phyloP scores from a whole-genome alignment of 1,140 invertebrate species.

The Melitaea cinxia region DNA sequence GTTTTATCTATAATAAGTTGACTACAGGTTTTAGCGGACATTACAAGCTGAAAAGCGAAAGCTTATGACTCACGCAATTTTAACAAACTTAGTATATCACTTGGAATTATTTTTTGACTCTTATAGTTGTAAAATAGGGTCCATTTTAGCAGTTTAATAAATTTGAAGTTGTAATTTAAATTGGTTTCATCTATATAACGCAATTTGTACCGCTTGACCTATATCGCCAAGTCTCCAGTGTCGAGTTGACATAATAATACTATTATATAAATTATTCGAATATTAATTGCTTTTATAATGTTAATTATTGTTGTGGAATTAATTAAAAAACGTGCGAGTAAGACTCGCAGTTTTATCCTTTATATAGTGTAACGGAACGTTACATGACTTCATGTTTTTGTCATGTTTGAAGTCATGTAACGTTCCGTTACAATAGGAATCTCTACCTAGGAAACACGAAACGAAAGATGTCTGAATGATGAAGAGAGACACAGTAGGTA shows the following conservation, averaged over 20 bases:
- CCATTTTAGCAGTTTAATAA: not conserved
- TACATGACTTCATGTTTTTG: too few species aligned
- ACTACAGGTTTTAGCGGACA: slow-evolving; percentile 21
- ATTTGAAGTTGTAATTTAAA: not conserved
- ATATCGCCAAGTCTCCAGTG: slow-evolving; percentile 45
- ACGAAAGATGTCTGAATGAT: too few species aligned
- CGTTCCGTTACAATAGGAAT: too few species aligned
- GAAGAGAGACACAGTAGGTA: too few species aligned
- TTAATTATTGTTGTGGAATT: too few species aligned
- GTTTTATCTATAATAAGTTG: slow-evolving; percentile 3
- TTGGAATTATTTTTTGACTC: not conserved
- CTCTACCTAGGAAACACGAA: too few species aligned
- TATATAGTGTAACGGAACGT: too few species aligned
- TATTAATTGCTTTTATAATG: slow-evolving; percentile 3
- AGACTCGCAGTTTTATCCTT: too few species aligned
- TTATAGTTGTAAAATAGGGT: slow-evolving; percentile 19
- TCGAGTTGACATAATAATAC: slow-evolving; percentile 21
- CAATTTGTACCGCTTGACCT: slow-evolving; percentile 67
- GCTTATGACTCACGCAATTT: slow-evolving; percentile 45
- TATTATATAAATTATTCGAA: slow-evolving; percentile 33
- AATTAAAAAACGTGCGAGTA: not conserved
- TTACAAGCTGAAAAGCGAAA: slow-evolving; percentile 31
- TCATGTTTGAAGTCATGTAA: too few species aligned
- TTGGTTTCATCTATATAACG: slow-evolving; percentile 52
- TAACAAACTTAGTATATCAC: slow-evolving; percentile 21